Evolutionary conservation across 1,140 invertebrate genomes (phyloP), one percentile per base, ranked within the genome.

Genomic region (Papilio xuthus): DNA sequence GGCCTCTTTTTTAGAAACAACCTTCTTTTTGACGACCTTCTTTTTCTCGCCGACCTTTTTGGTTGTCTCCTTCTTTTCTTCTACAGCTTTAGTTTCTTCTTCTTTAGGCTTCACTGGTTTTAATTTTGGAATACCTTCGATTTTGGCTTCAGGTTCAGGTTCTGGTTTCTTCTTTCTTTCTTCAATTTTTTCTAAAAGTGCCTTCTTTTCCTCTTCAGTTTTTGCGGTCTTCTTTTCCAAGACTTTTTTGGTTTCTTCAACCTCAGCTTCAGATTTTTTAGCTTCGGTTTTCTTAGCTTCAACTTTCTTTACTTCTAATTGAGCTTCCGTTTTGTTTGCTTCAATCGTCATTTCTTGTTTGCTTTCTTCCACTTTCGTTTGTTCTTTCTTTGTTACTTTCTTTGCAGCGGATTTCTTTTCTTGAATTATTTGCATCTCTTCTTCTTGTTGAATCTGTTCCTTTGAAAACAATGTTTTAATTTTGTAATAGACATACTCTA

Each of bases 41-140:
- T 93, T 94, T 85, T 93, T 94, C 81, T 91, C 92, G 82, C 90
- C 88, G 47, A 89, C 92, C 79, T 92, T 92, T 87, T 94, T 93
- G 70, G 89, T 90, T 44, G 82, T 79, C 44, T 90, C 91, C 85
- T 94, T 94, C 82, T 93, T 93, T 76, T 91, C 90, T 83, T 90
- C 90, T 71, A 89, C 89, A 20, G 79, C 80, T n/a, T 87, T 85
- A n/a, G 91, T 85, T 84, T 94, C 93, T 84, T 94, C 93, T 82
- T 95, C 95, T 78, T 94, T 90, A 47, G 94, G 94, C 73, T 94
- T 91, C 50, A 95, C 94, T 7, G 93, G 81, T 81, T 95, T 95
- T 4, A 94, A 87, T 89, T 95, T 95, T 50, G 93, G 87, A 85
- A 95, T 94, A 76, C 92, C 92, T 85, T 95, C 95, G 81, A 94